Base-by-base conservation (phyloP, 2,113 vertebrate genomes). In the Trichechus manatus region DNA sequence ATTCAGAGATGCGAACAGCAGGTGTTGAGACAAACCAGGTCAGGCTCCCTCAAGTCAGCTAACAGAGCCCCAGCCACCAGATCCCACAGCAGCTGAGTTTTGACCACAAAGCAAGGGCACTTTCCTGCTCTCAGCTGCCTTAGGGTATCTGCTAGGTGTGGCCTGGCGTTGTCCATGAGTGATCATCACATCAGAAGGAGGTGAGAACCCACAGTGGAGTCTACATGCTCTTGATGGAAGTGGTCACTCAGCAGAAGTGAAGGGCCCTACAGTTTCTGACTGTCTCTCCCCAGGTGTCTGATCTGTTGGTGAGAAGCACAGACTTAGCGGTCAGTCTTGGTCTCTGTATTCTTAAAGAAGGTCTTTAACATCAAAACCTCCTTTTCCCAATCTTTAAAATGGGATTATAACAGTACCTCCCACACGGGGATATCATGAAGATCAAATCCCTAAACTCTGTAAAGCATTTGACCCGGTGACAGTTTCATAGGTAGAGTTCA, bases 391-490 rank as follows among this genome's bases (percentile, higher is more conserved):
- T 82, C 88, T 96, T 89, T 75, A 87, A 61, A 61, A 23, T 70
- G 50, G 29, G 8, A 33, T 53, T 8, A 33, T 20, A 47, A 1
- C n/a, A 86, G 22, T 6, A 3, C 29, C 33, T 72, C 6, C 17
- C 1, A 6, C n/a, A 3, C 5, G 20, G 31, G 47, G 31, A 2
- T 50, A 9, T 39, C 44, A 1, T 4, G 20, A 78, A 77, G 9
- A 42, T 82, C 77, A 59, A 68, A 39, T 56, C 17, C 50, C 70
- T 44, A 0, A 1, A 33, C 11, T 94, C 87, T 88, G 61, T 74
- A 9, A 64, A 87, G 8, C 29, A 1, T 4, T 0, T 42, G 9
- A 7, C 9, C 39, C 3, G 1, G 1, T 4, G 9, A 20, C 25
- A 74, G 0, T 72, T 90, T 74, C 29, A 11, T 64, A 53, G 25